Percentiles rank a stretch among this genome's conserved stretches.
Evolutionary conservation across 2,888 invertebrate species (phyloP).

Genomic region (Epicampocera succincta): DNA sequence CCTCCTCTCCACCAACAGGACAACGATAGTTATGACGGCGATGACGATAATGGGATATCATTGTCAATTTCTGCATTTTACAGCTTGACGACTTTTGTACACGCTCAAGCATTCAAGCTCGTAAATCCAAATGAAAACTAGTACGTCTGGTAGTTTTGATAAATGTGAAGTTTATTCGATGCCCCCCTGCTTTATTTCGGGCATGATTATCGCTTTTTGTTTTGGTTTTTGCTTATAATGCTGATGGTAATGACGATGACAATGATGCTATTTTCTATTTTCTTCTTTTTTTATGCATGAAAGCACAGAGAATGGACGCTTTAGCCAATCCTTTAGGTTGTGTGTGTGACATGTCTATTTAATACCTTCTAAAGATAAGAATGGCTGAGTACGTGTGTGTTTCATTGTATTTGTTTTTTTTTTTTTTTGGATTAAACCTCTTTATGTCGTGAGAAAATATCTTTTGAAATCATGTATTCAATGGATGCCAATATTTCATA

Average conservation of each 20-base stretch:
- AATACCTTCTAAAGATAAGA: not conserved
- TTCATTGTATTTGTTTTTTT: not conserved
- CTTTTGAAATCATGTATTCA: no score
- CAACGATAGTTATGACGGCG: not conserved
- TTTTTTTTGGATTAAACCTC: no score
- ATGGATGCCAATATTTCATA: no score
- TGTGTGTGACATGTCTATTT: not conserved
- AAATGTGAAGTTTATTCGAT: constrained; percentile 22
- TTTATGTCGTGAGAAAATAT: no score
- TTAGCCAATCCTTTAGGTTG: not conserved
- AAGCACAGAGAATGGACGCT: not conserved
- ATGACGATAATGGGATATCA: constrained; percentile 21
- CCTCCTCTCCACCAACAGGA: no score
- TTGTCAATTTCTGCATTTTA: constrained; percentile 18
- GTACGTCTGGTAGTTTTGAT: constrained; percentile 6
- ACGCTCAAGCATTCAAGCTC: not conserved
- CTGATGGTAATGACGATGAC: constrained; percentile 6
- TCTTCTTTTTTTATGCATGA: not conserved
- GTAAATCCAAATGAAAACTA: not conserved
- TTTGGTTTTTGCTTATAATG: not conserved
- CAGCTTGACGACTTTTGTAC: not conserved
- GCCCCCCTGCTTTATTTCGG: not conserved
- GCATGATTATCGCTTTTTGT: constrained; percentile 22
- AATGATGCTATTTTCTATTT: not conserved
- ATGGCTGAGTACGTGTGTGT: not conserved